Evolutionary conservation across 2,797 vertebrate species (phyloP).

Genomic region (Arnoldichthys spilopterus): DNA sequence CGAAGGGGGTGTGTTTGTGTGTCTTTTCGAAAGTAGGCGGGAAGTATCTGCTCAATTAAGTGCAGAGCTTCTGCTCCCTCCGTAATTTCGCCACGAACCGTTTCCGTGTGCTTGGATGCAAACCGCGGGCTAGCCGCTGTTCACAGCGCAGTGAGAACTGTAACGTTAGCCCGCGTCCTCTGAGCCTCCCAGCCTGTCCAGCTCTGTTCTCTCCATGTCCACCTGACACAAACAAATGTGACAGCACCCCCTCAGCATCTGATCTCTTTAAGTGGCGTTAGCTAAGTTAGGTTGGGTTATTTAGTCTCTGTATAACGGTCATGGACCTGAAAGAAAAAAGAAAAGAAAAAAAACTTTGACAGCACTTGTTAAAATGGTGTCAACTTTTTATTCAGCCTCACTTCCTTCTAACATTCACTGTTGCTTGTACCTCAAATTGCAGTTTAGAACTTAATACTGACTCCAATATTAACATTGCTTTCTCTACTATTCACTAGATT

Average conservation of each 20-base stretch:
- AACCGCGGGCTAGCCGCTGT: not conserved
- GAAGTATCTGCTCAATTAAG: slow-evolving; percentile 64
- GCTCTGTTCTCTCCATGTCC: not conserved
- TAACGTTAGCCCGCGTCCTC: not conserved
- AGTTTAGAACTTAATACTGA: not conserved
- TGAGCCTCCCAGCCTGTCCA: not conserved
- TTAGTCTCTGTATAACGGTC: not conserved
- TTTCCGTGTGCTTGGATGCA: not conserved
- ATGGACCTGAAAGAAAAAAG: not conserved
- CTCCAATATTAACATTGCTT: too few species aligned
- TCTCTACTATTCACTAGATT: not conserved
- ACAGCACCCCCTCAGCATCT: not conserved
- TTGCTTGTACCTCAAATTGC: not conserved
- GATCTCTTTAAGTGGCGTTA: not conserved
- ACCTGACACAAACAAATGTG: slow-evolving; percentile 3
- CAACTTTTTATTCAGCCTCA: slow-evolving; percentile 9
- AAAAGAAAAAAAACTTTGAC: not conserved
- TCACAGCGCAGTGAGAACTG: not conserved
- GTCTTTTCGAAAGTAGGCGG: slow-evolving; percentile 79
- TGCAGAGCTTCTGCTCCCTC: slow-evolving; percentile 14
- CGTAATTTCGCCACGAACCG: slow-evolving; percentile 17
- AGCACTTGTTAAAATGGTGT: not conserved
- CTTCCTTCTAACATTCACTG: not conserved
- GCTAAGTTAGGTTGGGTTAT: not conserved
- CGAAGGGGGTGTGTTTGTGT: slow-evolving; percentile 81